A percentile compares a stretch with the other conserved stretches of the same genome.
Conservation (phyloP, 2,888 invertebrate genomes). For the Eueremaeus valkanovi region DNA sequence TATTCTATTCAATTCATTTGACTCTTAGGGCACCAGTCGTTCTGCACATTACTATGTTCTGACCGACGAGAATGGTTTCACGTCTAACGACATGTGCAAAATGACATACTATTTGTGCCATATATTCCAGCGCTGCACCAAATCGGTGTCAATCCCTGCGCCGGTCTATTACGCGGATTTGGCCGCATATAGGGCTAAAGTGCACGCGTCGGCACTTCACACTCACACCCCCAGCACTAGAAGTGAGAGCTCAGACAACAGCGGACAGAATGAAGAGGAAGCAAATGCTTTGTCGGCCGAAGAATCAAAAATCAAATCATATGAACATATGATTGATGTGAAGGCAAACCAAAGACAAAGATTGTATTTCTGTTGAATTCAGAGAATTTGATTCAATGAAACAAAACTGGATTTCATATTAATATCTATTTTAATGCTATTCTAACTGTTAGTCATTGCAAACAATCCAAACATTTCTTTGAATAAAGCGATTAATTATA, state of each 20-base stretch:
- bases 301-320: too few relatives aligned
- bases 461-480: too few relatives aligned
- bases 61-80: slow-evolving; percentile 42
- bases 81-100: slow-evolving; percentile 40
- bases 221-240: neutral
- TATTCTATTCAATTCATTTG: neutral
- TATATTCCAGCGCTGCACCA: slow-evolving; percentile 47
- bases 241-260: neutral
- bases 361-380: neutral
- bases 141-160: slow-evolving; percentile 49
- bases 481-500: too few relatives aligned
- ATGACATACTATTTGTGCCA: slow-evolving; percentile 47
- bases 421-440: too few relatives aligned
- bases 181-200: slow-evolving; percentile 42
- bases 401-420: too few relatives aligned
- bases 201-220: neutral
- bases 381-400: too few relatives aligned
- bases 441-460: too few relatives aligned
- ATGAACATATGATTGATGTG: neutral
- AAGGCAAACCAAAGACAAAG: neutral
- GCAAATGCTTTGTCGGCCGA: too few relatives aligned
- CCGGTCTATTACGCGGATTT: slow-evolving; percentile 48
- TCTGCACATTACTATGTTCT: slow-evolving; percentile 44
- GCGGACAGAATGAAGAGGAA: neutral
- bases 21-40: slow-evolving; percentile 49